Evolutionary conservation across 1,140 invertebrate genomes (phyloP).

Genomic region (Anastatus disparis): DNA sequence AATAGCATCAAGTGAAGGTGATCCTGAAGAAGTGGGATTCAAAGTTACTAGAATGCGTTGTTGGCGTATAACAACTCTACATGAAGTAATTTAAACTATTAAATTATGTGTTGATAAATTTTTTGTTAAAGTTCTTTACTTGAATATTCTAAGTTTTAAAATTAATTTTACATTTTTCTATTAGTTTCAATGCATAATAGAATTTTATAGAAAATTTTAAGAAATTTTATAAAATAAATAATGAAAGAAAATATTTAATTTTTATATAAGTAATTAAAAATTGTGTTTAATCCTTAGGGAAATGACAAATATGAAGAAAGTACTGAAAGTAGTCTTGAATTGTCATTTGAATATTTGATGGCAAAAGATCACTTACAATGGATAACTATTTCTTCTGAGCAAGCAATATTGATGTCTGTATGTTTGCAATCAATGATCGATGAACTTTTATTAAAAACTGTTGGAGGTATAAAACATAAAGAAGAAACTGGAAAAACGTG

Average conservation of each 20-base stretch:
- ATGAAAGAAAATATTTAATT: constrained; percentile 9
- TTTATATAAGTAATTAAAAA: not conserved
- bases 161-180: not conserved
- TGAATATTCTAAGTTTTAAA: not conserved
- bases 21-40: constrained; percentile 79
- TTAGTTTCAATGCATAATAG: too few relatives aligned
- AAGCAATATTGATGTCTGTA: constrained; percentile 94
- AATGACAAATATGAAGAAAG: constrained; percentile 53
- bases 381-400: constrained; percentile 89
- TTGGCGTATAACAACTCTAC: constrained; percentile 93
- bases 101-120: not conserved
- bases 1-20: constrained; percentile 57
- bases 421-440: constrained; percentile 95
- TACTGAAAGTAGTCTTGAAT: constrained; percentile 72
- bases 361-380: constrained; percentile 91
- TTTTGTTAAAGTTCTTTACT: not conserved
- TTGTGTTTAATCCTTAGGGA: constrained; percentile 49
- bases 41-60: constrained; percentile 95
- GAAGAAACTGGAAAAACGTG: constrained; percentile 58
- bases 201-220: constrained; percentile 14
- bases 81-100: constrained; percentile 72
- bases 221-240: not conserved
- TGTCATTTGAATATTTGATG: constrained; percentile 96
- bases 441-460: constrained; percentile 87
- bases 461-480: constrained; percentile 65